Percentiles rank a stretch among this genome's conserved stretches.
These are phyloP conservation scores for Sula dactylatra DNA, from an alignment of 2,113 vertebrate species.

Conservation along the genomic window DNA sequence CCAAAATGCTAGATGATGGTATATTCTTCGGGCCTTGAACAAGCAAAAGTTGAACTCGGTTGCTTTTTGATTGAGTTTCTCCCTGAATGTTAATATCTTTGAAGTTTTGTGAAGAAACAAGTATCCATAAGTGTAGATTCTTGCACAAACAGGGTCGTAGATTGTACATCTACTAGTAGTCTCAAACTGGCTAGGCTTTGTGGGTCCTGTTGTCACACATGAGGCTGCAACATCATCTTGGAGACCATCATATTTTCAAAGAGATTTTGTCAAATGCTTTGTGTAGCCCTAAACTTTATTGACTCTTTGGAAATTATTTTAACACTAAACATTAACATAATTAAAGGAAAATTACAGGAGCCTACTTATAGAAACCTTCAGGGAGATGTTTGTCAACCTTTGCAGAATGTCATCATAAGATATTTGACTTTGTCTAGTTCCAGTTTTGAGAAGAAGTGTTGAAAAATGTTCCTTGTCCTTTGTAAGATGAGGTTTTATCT, in stretches of 20 bases:
- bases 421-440: neutral
- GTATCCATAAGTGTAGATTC: neutral
- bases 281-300: neutral
- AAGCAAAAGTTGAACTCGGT: neutral
- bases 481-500: neutral
- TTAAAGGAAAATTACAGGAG: neutral
- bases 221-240: neutral
- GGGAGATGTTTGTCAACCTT: neutral
- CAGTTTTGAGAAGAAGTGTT: neutral
- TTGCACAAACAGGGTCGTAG: neutral
- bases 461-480: neutral
- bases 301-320: neutral
- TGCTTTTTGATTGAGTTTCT: neutral
- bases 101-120: neutral
- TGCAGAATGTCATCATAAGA: neutral
- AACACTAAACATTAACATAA: neutral
- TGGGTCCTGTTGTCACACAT: rapidly evolving
- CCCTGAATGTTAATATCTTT: neutral
- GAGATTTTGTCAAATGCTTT: neutral
- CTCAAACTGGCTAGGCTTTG: neutral
- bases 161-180: neutral
- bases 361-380: neutral
- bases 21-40: neutral
- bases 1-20: neutral
- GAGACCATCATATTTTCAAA: neutral